Evolutionary conservation across 2,888 invertebrate genomes (phyloP).

Genomic region (Drosophila melanosoma): DNA sequence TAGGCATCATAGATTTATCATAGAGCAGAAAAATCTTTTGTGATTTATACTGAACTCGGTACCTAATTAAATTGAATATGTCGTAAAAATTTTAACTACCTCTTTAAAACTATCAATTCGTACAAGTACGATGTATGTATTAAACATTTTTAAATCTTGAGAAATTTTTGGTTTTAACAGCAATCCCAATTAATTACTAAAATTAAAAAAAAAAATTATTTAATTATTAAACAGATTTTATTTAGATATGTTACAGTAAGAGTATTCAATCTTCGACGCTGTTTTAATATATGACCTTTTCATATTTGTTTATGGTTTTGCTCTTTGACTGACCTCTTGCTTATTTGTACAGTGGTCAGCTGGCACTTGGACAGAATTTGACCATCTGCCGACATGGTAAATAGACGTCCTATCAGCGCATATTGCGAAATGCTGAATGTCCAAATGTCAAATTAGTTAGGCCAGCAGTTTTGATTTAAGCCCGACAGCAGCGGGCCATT

Average conservation of each 20-base stretch:
- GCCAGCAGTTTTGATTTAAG: constrained; percentile 22
- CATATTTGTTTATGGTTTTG: constrained; percentile 7
- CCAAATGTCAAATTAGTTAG: constrained; percentile 44
- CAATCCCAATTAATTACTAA: background rate
- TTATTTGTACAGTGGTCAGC: constrained; percentile 54
- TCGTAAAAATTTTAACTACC: background rate
- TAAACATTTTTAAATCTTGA: background rate
- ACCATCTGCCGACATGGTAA: constrained; percentile 56
- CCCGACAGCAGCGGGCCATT: constrained; percentile 22
- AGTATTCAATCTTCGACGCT: constrained; percentile 12
- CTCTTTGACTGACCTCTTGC: constrained; percentile 45
- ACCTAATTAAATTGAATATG: background rate
- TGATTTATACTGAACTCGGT: background rate
- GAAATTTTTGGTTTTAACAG: background rate
- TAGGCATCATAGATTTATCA: background rate
- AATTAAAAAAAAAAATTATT: background rate
- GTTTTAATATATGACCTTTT: background rate
- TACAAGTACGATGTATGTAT: background rate
- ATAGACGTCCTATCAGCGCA: constrained; percentile 17
- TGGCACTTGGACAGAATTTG: constrained; percentile 25
- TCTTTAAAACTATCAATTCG: background rate
- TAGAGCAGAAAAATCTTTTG: background rate
- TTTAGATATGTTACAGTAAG: background rate
- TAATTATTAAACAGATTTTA: background rate
- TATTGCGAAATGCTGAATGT: constrained; percentile 53